phyloP scores from a whole-genome alignment of 1,140 invertebrate genomes.

The Heliconius congener region DNA sequence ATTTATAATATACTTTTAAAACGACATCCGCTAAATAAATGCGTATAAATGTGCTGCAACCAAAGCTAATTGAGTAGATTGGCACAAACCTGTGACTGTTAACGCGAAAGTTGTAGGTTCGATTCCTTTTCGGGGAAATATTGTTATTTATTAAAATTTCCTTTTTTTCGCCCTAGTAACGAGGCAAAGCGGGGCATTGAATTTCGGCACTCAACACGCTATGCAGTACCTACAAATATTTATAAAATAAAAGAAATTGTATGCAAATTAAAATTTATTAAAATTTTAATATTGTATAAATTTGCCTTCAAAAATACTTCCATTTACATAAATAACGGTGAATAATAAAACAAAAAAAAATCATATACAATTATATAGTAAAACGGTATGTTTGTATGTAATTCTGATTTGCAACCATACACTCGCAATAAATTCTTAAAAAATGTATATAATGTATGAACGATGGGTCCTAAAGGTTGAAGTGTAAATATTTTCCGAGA shows the following conservation, averaged over 20 bases:
- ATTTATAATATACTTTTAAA: background rate
- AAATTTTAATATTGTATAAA: background rate
- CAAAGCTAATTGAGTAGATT: background rate
- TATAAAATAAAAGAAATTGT: background rate
- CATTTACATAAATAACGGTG: background rate
- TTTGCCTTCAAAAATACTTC: background rate
- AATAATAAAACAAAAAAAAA: background rate
- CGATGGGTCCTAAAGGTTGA: background rate
- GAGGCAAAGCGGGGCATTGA: too few relatives aligned
- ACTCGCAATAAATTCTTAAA: background rate
- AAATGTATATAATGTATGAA: background rate
- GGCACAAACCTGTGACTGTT: too few relatives aligned
- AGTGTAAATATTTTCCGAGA: background rate
- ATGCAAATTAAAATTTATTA: background rate
- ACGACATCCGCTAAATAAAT: background rate
- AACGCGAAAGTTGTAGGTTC: too few relatives aligned
- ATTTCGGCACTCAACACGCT: too few relatives aligned
- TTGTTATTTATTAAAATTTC: too few relatives aligned
- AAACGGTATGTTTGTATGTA: too few relatives aligned
- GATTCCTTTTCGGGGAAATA: too few relatives aligned
- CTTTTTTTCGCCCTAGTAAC: too few relatives aligned
- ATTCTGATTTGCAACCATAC: too few relatives aligned
- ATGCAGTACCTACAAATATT: too few relatives aligned
- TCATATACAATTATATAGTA: too few relatives aligned
- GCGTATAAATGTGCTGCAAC: background rate